These are phyloP conservation scores for Sebastes flavidus DNA, from an alignment of 2,797 vertebrate genomes.

Conservation along the genomic window DNA sequence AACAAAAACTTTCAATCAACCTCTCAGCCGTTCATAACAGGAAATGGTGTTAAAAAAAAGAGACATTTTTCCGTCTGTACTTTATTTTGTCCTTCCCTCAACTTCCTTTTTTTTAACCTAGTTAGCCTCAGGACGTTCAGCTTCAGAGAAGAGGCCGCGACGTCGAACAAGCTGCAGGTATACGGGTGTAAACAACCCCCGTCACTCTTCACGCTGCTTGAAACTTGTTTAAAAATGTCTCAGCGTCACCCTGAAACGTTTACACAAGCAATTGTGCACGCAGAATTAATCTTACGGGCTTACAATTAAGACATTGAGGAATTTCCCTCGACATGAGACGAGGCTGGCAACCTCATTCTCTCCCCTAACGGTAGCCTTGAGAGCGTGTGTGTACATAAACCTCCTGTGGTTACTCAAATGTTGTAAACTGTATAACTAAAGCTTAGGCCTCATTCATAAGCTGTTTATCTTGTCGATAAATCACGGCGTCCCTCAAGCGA, in stretches of 20 bases:
- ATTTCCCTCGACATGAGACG: conserved; percentile 69
- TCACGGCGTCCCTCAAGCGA: conserved; percentile 76
- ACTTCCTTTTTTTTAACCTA: background rate
- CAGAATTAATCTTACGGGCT: conserved; percentile 74
- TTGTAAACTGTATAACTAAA: conserved; percentile 87
- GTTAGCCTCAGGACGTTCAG: conserved; percentile 12
- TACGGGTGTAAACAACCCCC: conserved; percentile 63
- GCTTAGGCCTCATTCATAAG: conserved; percentile 84
- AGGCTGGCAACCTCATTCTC: conserved; percentile 69
- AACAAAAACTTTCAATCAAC: background rate
- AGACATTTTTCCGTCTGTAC: background rate
- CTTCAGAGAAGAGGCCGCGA: conserved; percentile 7
- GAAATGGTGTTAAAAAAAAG: background rate
- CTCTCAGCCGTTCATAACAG: background rate
- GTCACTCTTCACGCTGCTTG: conserved; percentile 62
- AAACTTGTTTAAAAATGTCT: conserved; percentile 77
- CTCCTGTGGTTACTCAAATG: conserved; percentile 82
- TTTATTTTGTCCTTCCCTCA: conserved; percentile 3
- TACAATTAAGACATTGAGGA: conserved; percentile 77
- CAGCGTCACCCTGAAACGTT: conserved; percentile 63
- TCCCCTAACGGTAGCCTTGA: conserved; percentile 74
- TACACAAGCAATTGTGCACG: conserved; percentile 66
- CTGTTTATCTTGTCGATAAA: conserved; percentile 85
- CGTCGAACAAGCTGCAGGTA: conserved; percentile 48
- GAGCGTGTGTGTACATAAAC: conserved; percentile 77